These are phyloP conservation scores for Nezara viridula DNA, from an alignment of 2,888 invertebrate species.

Conservation along the genomic window DNA sequence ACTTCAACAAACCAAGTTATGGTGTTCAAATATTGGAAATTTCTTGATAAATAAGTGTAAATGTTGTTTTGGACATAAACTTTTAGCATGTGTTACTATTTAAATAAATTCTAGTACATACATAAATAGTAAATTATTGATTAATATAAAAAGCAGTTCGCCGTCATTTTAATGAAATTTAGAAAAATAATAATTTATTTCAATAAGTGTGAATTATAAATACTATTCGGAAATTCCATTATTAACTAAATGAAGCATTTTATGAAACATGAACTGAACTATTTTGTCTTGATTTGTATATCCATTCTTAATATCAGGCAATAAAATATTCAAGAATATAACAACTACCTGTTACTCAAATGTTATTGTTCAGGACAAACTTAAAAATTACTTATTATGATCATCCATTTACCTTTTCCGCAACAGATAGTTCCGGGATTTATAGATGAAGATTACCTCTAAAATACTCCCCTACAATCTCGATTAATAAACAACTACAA, in stretches of 20 bases:
- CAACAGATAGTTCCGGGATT: not conserved
- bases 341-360: conserved; percentile 11
- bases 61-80: no score
- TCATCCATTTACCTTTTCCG: not conserved
- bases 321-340: not conserved
- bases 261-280: not conserved
- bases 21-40: no score
- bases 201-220: no score
- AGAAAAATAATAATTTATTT: no score
- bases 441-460: not conserved
- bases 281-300: not conserved
- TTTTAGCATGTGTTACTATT: no score
- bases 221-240: no score
- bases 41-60: no score
- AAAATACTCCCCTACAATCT: not conserved
- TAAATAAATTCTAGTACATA: no score
- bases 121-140: no score
- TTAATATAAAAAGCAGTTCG: no score
- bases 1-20: no score
- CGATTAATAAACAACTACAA: not conserved
- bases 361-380: not conserved
- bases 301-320: not conserved
- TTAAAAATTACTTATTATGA: not conserved
- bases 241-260: not conserved
- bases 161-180: no score